These are phyloP conservation scores for Drosophila bipectinata DNA, from an alignment of 1,140 invertebrate species.

Conservation along the genomic window DNA sequence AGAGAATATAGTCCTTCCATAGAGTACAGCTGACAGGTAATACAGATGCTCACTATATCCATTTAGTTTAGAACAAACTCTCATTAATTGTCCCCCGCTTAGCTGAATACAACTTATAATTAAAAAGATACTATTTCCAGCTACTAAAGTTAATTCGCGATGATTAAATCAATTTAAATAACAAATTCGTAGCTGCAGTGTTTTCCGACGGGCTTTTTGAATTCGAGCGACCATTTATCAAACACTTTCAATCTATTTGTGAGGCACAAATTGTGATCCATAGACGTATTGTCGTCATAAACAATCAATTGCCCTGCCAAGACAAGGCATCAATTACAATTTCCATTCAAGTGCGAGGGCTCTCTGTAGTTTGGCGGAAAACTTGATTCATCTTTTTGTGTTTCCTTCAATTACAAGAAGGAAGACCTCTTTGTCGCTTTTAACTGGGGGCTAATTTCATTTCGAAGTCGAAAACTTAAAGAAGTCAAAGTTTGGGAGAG, in stretches of 20 bases:
- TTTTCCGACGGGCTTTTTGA: neutral
- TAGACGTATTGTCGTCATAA: constrained; percentile 28
- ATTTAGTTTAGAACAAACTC: neutral
- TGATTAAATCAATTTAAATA: constrained; percentile 49
- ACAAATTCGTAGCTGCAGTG: constrained; percentile 26
- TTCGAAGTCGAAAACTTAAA: constrained; percentile 46
- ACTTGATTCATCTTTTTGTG: constrained; percentile 23
- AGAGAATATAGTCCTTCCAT: neutral
- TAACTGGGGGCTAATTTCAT: constrained; percentile 37
- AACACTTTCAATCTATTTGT: constrained; percentile 1
- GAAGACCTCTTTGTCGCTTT: constrained; percentile 2
- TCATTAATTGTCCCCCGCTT: constrained; percentile 4
- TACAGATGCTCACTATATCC: neutral
- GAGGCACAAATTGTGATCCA: constrained; percentile 17
- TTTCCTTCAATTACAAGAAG: constrained; percentile 23
- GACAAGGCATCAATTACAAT: constrained; percentile 37
- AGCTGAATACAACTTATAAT: constrained; percentile 11
- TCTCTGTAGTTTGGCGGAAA: constrained; percentile 9
- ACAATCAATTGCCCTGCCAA: constrained; percentile 31
- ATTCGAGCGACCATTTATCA: constrained; percentile 6
- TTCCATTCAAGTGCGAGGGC: neutral
- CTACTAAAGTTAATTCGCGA: constrained; percentile 26
- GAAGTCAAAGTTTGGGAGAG: constrained; percentile 39
- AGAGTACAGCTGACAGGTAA: constrained; percentile 6
- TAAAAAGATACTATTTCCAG: constrained; percentile 22